phyloP scores from a whole-genome alignment of 1,140 invertebrate genomes.

The Harlomillsia oculata region DNA sequence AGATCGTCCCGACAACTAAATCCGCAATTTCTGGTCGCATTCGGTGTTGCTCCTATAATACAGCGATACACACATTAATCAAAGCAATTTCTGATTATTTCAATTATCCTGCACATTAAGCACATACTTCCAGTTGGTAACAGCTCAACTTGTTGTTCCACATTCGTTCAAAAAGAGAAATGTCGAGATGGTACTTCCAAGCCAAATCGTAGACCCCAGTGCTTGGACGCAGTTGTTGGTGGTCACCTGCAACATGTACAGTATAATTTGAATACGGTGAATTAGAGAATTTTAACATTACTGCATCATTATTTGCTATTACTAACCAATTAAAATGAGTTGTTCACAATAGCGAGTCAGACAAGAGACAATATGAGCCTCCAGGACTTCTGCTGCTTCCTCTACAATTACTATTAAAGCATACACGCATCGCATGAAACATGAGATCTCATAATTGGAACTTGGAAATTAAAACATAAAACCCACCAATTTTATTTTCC shows the following conservation, averaged over 20 bases:
- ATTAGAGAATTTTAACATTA: neutral
- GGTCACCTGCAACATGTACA: slow-evolving; percentile 46
- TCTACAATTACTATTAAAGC: slow-evolving; percentile 41
- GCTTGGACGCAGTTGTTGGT: slow-evolving; percentile 41
- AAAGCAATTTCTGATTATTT: neutral
- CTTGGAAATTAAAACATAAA: neutral
- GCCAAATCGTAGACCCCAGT: slow-evolving; percentile 40
- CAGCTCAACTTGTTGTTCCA: slow-evolving; percentile 39
- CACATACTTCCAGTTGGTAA: slow-evolving; percentile 23
- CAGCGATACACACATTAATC: neutral
- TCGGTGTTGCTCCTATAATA: slow-evolving; percentile 24
- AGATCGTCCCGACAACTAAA: slow-evolving; percentile 34
- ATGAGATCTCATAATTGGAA: neutral
- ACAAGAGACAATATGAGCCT: slow-evolving; percentile 42
- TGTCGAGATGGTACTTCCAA: slow-evolving; percentile 39
- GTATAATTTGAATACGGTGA: too few relatives aligned
- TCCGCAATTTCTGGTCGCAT: slow-evolving; percentile 36
- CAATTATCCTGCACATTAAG: neutral
- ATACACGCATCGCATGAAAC: neutral
- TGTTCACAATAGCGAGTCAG: slow-evolving; percentile 45
- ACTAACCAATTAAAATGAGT: slow-evolving; percentile 50
- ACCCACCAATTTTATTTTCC: slow-evolving; percentile 40
- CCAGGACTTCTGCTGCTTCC: slow-evolving; percentile 50
- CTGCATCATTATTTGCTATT: neutral
- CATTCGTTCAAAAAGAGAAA: slow-evolving; percentile 43